These are phyloP conservation scores for Drosophila sp. DNA, from an alignment of 1,140 invertebrate genomes.

Conservation along the genomic window DNA sequence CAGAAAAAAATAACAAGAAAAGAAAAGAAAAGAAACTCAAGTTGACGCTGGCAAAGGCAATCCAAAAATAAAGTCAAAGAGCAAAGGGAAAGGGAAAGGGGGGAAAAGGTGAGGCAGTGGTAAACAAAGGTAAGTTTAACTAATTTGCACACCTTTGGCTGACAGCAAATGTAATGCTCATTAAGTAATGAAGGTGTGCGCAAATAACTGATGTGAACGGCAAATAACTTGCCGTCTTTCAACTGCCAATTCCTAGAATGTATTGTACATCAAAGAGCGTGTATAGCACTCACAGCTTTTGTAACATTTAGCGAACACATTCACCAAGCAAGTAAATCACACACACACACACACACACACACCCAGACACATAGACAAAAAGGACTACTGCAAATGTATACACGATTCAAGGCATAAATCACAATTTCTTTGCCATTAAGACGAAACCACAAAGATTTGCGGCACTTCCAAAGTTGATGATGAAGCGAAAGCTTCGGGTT, in stretches of 20 bases:
- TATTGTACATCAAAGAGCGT: constrained; percentile 37
- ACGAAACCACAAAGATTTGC: constrained; percentile 80
- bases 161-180: constrained; percentile 49
- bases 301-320: constrained; percentile 12
- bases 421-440: constrained; percentile 83
- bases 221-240: constrained; percentile 11
- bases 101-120: not conserved
- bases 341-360: constrained; percentile 31
- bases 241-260: not conserved
- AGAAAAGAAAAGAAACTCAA: not conserved
- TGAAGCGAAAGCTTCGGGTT: constrained; percentile 51
- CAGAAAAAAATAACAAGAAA: constrained; percentile 20
- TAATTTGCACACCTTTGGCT: constrained; percentile 51
- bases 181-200: constrained; percentile 44
- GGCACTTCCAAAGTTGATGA: constrained; percentile 68
- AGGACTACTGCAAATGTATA: constrained; percentile 46
- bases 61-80: not conserved
- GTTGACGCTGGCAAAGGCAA: constrained; percentile 12
- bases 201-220: constrained; percentile 36
- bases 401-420: constrained; percentile 79
- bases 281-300: too few relatives aligned
- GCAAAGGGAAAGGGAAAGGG: not conserved
- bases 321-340: constrained; percentile 63
- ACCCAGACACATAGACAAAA: constrained; percentile 26
- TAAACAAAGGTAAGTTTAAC: constrained; percentile 10